Base-by-base conservation (phyloP, 2,888 invertebrate genomes). In the Nomada ferruginata region DNA sequence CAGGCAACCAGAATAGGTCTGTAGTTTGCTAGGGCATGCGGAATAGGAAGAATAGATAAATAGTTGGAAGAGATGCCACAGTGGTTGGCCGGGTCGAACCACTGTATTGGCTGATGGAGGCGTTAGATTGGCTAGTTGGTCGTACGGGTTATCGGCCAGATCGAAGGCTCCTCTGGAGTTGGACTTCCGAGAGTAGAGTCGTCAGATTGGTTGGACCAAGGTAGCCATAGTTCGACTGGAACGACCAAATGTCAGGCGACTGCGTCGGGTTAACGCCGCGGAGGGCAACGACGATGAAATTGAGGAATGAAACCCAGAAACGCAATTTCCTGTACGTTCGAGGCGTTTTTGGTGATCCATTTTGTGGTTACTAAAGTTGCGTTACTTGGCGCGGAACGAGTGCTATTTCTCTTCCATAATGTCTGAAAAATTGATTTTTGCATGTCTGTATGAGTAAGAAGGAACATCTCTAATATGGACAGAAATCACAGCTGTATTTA, bases 51-150 rank as follows among this genome's bases (percentile, higher is more conserved):
- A 69, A 69, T 69, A 66, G 73, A 73, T 73, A 73, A 73, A 73
- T 70, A 70, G 79, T 76, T 53, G 69, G 72, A 59, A 55, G 76
- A 72, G 71, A 69, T 72, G 76, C 26, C 63, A 69, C 76, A 47
- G 72, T 42, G 80, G 71, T 80, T 76, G 68, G 76, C 64, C 76
- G 36, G 60, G 42, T 60, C n/a, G 50, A 59, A 76, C 69, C 66
- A 52, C 64, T 50, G 76, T 82, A 82, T 80, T 65, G 75, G 80
- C 59, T 71, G 78, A 82, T 82, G 78, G 82, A 78, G 83, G 78
- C 71, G 82, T 83, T 83, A 83, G 82, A 82, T 82, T 82, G 82
- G 71, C 71, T 68, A 77, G 71, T 73, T 47, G 72, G 69, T 26
- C 74, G 70, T 50, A 59, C 65, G 66, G 44, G 66, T 60, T 66